Conservation (phyloP, 1,140 invertebrate genomes). For the Aphelinus certus region DNA sequence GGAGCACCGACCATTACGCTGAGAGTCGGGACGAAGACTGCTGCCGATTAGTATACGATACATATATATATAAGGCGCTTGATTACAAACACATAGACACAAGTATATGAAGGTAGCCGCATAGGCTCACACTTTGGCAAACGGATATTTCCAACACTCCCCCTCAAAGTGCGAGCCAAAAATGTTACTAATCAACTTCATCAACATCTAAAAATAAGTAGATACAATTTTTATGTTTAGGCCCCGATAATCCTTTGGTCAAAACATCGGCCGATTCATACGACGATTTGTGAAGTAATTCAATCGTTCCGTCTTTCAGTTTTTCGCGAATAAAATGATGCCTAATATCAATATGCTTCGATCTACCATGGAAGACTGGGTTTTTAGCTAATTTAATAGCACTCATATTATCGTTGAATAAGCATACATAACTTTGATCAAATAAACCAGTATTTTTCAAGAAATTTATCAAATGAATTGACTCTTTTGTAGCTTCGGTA, state of each 20-base stretch:
- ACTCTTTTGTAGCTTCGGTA: conserved; percentile 46
- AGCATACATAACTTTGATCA: not conserved
- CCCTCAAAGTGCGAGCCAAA: too few relatives aligned
- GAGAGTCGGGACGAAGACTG: too few relatives aligned
- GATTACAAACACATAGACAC: too few relatives aligned
- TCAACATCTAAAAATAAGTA: too few relatives aligned
- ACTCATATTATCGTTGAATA: conserved; percentile 39
- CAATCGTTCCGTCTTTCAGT: not conserved
- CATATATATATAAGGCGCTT: too few relatives aligned
- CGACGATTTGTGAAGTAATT: not conserved
- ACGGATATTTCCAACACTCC: too few relatives aligned
- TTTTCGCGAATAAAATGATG: conserved; percentile 45
- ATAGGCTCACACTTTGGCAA: too few relatives aligned
- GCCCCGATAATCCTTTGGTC: not conserved
- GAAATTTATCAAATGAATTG: conserved; percentile 38
- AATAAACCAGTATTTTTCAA: conserved; percentile 25
- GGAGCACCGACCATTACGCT: too few relatives aligned
- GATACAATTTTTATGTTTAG: too few relatives aligned
- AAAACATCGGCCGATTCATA: not conserved
- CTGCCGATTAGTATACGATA: too few relatives aligned
- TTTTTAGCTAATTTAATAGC: conserved; percentile 45
- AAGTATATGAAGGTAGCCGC: too few relatives aligned
- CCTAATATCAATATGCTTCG: conserved; percentile 50
- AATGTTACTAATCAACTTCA: too few relatives aligned
- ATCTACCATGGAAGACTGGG: conserved; percentile 38